phyloP scores from a whole-genome alignment of 2,888 invertebrate species.

The Diadegma fenestrale region DNA sequence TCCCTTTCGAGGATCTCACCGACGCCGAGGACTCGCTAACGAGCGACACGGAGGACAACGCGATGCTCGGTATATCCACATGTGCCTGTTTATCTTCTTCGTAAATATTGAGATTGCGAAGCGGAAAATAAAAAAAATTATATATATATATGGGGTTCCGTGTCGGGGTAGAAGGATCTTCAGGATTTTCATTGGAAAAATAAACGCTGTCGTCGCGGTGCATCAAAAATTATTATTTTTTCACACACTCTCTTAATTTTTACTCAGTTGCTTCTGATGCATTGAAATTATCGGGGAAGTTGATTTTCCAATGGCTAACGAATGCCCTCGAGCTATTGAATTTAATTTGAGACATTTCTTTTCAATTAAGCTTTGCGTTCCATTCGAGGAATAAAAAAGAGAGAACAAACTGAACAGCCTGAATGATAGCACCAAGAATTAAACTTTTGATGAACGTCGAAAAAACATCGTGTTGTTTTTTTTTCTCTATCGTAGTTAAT shows the following conservation, averaged over 20 bases:
- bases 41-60: constrained; percentile 83
- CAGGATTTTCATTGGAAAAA: constrained; percentile 9
- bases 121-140: constrained; percentile 10
- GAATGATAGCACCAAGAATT: too few relatives aligned
- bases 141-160: constrained; percentile 20
- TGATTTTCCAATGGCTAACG: too few relatives aligned
- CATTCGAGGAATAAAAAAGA: too few relatives aligned
- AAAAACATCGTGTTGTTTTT: background rate
- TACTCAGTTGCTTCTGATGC: background rate
- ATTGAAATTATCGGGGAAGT: background rate
- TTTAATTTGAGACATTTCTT: background rate
- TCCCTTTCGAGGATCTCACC: constrained; percentile 84
- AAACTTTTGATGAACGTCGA: background rate
- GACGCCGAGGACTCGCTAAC: constrained; percentile 83
- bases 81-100: constrained; percentile 77
- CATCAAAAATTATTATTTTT: constrained; percentile 22
- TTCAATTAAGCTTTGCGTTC: too few relatives aligned
- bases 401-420: background rate
- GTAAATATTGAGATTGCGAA: constrained; percentile 63
- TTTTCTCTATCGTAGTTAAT: background rate
- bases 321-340: background rate
- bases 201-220: background rate
- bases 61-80: constrained; percentile 77
- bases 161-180: constrained; percentile 55
- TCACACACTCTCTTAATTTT: constrained; percentile 24